Conservation (phyloP, 2,797 vertebrate genomes). For the Cyprinodon diabolis region DNA sequence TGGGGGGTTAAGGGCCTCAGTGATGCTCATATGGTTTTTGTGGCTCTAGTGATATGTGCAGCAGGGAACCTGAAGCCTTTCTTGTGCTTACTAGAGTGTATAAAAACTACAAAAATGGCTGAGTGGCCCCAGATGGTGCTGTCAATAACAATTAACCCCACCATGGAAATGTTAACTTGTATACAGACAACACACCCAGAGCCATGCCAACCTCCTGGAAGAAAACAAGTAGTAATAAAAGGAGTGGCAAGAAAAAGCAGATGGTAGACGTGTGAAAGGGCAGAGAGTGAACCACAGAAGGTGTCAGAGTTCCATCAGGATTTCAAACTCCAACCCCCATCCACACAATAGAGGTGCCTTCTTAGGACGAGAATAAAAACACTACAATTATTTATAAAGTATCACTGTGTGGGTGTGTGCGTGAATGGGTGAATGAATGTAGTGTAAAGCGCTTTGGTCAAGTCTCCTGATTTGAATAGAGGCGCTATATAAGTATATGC, state of each 20-base stretch:
- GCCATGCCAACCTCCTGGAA: constrained; percentile 32
- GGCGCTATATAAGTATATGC: too few relatives aligned
- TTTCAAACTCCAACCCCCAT: constrained; percentile 41
- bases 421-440: not conserved
- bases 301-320: constrained; percentile 52
- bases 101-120: constrained; percentile 73
- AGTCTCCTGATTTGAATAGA: too few relatives aligned
- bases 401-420: too few relatives aligned
- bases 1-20: not conserved
- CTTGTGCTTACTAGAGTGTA: constrained; percentile 69
- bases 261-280: constrained; percentile 58
- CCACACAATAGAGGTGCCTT: constrained; percentile 43
- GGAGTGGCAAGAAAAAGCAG: constrained; percentile 45
- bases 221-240: constrained; percentile 26
- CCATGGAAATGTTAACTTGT: constrained; percentile 41
- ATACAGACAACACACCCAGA: constrained; percentile 52
- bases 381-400: not conserved
- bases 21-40: constrained; percentile 57
- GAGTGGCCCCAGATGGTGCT: constrained; percentile 76
- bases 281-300: constrained; percentile 29
- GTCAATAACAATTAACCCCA: constrained; percentile 76
- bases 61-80: constrained; percentile 58
- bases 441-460: too few relatives aligned
- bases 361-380: constrained; percentile 5
- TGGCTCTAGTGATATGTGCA: constrained; percentile 71